Percentiles rank a stretch among this genome's conserved stretches.
Evolutionary conservation across 2,113 vertebrate genomes (phyloP).

Genomic region (Mesocricetus auratus): DNA sequence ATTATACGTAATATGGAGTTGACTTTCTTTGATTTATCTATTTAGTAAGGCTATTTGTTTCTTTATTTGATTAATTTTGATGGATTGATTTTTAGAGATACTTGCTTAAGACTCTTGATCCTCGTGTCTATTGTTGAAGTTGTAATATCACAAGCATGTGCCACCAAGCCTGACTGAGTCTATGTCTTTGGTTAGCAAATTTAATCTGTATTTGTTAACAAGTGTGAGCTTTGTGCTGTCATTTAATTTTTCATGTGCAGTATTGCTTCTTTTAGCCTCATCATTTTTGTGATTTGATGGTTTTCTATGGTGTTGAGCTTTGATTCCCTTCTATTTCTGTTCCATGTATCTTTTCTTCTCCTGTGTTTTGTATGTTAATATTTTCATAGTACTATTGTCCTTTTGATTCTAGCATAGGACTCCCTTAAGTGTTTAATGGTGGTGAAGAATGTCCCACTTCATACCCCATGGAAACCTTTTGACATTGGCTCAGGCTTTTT

Average conservation of each 20-base stretch:
- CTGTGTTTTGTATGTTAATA: neutral
- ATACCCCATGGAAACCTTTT: neutral
- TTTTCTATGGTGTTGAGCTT: neutral
- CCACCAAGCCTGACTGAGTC: neutral
- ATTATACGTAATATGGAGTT: neutral
- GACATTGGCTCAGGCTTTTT: neutral
- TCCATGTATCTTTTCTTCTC: neutral
- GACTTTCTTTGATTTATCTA: neutral
- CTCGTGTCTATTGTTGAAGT: neutral
- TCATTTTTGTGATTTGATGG: neutral
- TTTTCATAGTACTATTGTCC: neutral
- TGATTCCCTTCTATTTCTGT: neutral
- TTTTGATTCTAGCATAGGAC: neutral
- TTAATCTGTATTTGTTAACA: neutral
- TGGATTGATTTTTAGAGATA: neutral
- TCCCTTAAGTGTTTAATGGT: neutral
- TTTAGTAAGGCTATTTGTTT: neutral
- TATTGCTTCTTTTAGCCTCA: neutral
- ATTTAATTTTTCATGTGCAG: neutral
- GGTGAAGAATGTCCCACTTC: neutral
- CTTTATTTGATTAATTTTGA: neutral
- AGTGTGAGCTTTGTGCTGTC: neutral
- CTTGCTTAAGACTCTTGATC: neutral
- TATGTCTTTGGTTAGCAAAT: neutral
- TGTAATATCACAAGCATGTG: neutral